Evolutionary conservation across 2,113 vertebrate species (phyloP), one percentile per base, ranked within the genome.

Genomic region (Uropsilus gracilis): DNA sequence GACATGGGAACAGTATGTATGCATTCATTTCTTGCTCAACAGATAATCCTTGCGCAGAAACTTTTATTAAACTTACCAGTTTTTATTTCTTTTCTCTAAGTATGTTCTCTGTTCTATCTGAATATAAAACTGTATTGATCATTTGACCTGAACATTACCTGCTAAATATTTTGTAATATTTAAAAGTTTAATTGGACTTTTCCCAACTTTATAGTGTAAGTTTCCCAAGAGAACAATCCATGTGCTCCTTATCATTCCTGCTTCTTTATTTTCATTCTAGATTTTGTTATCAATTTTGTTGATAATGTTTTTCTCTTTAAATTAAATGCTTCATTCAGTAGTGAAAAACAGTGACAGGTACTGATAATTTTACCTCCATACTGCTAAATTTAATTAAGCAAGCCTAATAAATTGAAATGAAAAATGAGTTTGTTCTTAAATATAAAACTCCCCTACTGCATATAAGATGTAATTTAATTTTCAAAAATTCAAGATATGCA

Each of bases 371-470:
- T 93, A 59, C 53, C 34, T 77, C 16, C 61, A 84, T n/a, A 85
- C 64, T 53, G 39, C 20, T 82, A 80, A 94, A 81, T n/a, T 91
- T 96, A 91, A 72, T 93, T 85, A 81, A 86, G 26, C 22, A 55
- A 76, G 17, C 12, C n/a, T 81, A 72, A 81, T 91, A 91, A 95
- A 80, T 17, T 64, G 28, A 95, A 89, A 91, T 89, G n/a, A 82
- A 7, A 91, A 91, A 89, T 86, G 39, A 83, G 1, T 10, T 64
- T 85, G 5, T 48, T 4, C 8, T 72, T 85, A 66, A 82, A 63
- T 90, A 66, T 9, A 92, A 90, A 83, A 50, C 28, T 82, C 75
- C 39, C 17, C 22, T 72, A 96, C 10, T 72, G 12, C 12, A 86
- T 75, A 59, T 68, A 87, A 90, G 95, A 64, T 77, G 9, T 39